Conservation (phyloP, 2,797 vertebrate genomes). For the Microctenopoma stevenorrisi region DNA sequence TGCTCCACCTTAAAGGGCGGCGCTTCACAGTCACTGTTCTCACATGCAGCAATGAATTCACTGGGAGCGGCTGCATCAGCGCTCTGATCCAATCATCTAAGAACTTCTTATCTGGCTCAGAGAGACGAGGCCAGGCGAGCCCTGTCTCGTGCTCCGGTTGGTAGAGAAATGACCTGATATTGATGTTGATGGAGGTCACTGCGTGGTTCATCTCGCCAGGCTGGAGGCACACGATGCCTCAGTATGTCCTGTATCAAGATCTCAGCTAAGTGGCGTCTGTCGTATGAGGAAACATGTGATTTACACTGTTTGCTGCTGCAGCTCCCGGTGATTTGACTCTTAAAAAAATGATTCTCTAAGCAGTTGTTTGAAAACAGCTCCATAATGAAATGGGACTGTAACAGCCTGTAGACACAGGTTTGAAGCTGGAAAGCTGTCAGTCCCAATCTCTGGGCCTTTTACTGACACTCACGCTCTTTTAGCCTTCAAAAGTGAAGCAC, state of each 20-base stretch:
- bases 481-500: constrained; percentile 28
- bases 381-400: constrained; percentile 31
- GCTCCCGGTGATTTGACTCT: constrained; percentile 32
- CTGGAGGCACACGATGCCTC: constrained; percentile 8
- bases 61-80: constrained; percentile 13
- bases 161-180: constrained; percentile 54
- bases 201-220: constrained; percentile 23
- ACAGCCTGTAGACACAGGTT: constrained; percentile 8
- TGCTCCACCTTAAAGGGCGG: no score
- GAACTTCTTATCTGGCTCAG: constrained; percentile 43
- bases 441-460: constrained; percentile 32
- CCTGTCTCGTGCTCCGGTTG: background rate
- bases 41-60: constrained; percentile 39
- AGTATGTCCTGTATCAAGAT: constrained; percentile 12
- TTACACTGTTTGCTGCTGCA: constrained; percentile 15
- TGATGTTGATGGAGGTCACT: constrained; percentile 43
- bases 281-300: constrained; percentile 16
- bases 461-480: constrained; percentile 25
- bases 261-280: constrained; percentile 22
- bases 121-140: background rate
- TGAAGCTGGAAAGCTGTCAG: constrained; percentile 43
- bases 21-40: background rate
- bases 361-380: constrained; percentile 35
- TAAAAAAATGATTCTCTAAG: constrained; percentile 38
- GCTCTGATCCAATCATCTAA: constrained; percentile 26